phyloP scores from a whole-genome alignment of 2,797 vertebrate genomes.

The Silurus aristotelis region DNA sequence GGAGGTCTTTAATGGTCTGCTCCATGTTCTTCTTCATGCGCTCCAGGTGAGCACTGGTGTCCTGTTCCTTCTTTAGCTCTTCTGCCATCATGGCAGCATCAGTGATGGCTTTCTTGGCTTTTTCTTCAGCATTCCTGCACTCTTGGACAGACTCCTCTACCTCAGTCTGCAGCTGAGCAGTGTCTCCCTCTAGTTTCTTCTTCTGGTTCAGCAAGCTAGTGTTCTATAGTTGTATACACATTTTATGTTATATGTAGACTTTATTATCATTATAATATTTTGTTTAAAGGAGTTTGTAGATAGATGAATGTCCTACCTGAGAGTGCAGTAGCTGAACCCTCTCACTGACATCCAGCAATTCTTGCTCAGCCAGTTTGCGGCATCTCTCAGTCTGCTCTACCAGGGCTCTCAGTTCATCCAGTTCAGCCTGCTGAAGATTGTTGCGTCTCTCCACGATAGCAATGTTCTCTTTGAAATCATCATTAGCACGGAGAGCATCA shows the following conservation, averaged over 20 bases:
- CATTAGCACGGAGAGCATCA: slow-evolving; percentile 70
- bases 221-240: slow-evolving; percentile 66
- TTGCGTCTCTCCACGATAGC: slow-evolving; percentile 85
- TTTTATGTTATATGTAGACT: neutral
- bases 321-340: slow-evolving; percentile 89
- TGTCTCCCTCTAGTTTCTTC: slow-evolving; percentile 80
- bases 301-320: slow-evolving; percentile 68
- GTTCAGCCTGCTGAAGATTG: slow-evolving; percentile 79
- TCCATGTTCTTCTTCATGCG: slow-evolving; percentile 36
- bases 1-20: slow-evolving; percentile 36
- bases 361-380: slow-evolving; percentile 86
- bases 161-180: slow-evolving; percentile 76
- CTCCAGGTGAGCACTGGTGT: slow-evolving; percentile 48
- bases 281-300: neutral
- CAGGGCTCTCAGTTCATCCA: slow-evolving; percentile 76
- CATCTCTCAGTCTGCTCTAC: slow-evolving; percentile 82
- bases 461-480: slow-evolving; percentile 86
- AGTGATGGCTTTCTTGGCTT: slow-evolving; percentile 84
- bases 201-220: slow-evolving; percentile 83
- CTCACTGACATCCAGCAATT: slow-evolving; percentile 85
- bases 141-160: slow-evolving; percentile 81
- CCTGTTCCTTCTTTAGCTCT: slow-evolving; percentile 78
- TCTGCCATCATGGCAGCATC: slow-evolving; percentile 79
- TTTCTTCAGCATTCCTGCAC: slow-evolving; percentile 82
- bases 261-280: too few relatives aligned